These are phyloP conservation scores for Daphoenositta chrysoptera DNA, from an alignment of 2,113 vertebrate species.

Conservation along the genomic window DNA sequence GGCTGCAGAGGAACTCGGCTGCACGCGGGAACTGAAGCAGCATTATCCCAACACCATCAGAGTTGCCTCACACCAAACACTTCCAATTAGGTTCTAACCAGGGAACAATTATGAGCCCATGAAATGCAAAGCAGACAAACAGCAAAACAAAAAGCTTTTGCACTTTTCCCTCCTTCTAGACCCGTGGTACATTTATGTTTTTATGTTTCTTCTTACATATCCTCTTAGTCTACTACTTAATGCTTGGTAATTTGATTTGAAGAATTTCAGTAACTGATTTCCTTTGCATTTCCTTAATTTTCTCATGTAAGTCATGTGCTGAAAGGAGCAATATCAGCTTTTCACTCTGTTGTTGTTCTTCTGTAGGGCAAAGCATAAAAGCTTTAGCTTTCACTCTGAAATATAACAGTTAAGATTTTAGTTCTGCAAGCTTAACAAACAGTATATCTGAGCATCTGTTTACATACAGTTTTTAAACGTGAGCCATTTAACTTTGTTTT, in stretches of 20 bases:
- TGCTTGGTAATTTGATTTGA: background rate
- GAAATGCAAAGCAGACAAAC: background rate
- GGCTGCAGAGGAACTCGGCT: background rate
- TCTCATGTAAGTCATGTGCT: background rate
- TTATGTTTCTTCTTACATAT: background rate
- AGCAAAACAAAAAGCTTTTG: background rate
- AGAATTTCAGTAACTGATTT: background rate
- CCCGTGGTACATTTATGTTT: background rate
- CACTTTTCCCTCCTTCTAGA: background rate
- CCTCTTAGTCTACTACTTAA: background rate
- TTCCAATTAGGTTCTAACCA: background rate
- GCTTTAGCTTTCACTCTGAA: background rate
- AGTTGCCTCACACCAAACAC: background rate
- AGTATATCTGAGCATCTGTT: background rate
- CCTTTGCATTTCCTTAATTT: background rate
- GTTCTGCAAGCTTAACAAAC: background rate
- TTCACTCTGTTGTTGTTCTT: background rate
- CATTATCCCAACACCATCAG: background rate
- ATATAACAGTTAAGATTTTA: background rate
- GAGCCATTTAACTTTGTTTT: background rate
- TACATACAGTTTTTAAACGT: background rate
- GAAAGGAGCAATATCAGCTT: background rate
- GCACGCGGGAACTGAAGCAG: background rate
- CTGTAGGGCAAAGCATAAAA: background rate
- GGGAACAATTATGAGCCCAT: background rate